Evolutionary conservation across 1,140 invertebrate genomes (phyloP).

Genomic region (Achatina immaculata): DNA sequence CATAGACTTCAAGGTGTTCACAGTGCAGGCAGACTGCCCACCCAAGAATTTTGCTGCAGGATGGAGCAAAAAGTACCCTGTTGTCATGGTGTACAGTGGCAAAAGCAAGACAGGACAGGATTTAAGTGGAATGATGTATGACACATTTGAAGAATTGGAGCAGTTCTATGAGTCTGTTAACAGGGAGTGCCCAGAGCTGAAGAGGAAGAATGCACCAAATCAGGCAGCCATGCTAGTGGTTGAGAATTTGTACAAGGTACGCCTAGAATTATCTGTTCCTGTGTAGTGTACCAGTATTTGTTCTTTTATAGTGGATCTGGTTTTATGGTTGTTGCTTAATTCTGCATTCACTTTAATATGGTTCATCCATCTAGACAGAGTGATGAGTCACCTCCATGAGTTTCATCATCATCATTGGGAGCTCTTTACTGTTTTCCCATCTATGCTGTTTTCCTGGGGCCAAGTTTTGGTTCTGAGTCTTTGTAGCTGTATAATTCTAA

Average conservation of each 20-base stretch:
- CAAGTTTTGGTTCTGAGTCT: too few relatives aligned
- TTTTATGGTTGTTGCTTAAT: neutral
- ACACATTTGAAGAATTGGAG: constrained; percentile 65
- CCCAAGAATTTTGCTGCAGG: constrained; percentile 61
- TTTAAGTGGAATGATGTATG: constrained; percentile 55
- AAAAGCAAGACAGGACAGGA: constrained; percentile 52
- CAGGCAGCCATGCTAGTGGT: constrained; percentile 65
- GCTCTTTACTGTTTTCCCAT: too few relatives aligned
- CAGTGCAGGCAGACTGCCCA: constrained; percentile 62
- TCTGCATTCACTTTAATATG: neutral
- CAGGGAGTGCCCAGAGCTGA: constrained; percentile 53
- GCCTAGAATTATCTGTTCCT: too few relatives aligned
- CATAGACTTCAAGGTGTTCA: constrained; percentile 65
- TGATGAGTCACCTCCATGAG: too few relatives aligned
- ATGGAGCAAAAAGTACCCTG: constrained; percentile 63
- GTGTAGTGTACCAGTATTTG: too few relatives aligned
- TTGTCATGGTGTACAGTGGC: constrained; percentile 53
- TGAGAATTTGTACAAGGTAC: constrained; percentile 72
- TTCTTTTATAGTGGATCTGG: constrained; percentile 1
- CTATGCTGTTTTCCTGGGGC: too few relatives aligned
- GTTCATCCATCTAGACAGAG: too few relatives aligned
- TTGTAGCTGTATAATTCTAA: too few relatives aligned
- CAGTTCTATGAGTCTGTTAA: constrained; percentile 62
- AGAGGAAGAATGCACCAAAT: constrained; percentile 53
- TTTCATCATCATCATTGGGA: too few relatives aligned